Percentiles rank a stretch among this genome's conserved stretches.
phyloP scores from a whole-genome alignment of 2,113 vertebrate species.

The Willisornis vidua region DNA sequence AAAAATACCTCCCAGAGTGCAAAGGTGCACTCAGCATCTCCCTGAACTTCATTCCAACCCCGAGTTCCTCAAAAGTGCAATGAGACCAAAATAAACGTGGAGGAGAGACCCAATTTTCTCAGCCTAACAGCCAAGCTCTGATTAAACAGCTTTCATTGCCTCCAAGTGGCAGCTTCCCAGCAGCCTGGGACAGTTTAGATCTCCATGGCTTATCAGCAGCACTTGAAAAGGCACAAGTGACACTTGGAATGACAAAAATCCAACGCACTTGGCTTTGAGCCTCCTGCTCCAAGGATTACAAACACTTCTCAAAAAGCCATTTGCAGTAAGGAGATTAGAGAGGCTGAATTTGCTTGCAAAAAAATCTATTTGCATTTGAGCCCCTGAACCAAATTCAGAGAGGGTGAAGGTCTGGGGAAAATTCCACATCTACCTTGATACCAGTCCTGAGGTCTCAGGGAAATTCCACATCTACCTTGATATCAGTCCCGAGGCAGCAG shows the following conservation, averaged over 20 bases:
- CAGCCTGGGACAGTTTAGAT: neutral
- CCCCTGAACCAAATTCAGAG: neutral
- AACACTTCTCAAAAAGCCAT: neutral
- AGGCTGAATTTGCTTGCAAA: neutral
- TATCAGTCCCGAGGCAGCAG: neutral
- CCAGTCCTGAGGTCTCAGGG: neutral
- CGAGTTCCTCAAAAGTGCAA: neutral
- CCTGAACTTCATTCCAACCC: neutral
- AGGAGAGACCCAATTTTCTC: neutral
- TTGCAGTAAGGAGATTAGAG: neutral
- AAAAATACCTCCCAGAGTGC: neutral
- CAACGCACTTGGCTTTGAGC: neutral
- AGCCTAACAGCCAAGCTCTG: neutral
- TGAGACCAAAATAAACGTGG: neutral
- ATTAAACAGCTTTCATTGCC: neutral
- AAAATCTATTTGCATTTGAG: neutral
- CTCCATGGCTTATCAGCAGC: neutral
- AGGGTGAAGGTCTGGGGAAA: neutral
- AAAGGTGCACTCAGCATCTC: neutral
- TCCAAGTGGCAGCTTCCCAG: neutral
- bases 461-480: neutral
- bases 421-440: neutral
- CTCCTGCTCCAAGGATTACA: neutral
- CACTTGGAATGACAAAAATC: constrained; percentile 56
- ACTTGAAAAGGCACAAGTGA: constrained; percentile 35